Percentiles rank a stretch among this genome's conserved stretches.
Evolutionary conservation across 2,797 vertebrate genomes (phyloP).

Genomic region (Sarcoramphus papa): DNA sequence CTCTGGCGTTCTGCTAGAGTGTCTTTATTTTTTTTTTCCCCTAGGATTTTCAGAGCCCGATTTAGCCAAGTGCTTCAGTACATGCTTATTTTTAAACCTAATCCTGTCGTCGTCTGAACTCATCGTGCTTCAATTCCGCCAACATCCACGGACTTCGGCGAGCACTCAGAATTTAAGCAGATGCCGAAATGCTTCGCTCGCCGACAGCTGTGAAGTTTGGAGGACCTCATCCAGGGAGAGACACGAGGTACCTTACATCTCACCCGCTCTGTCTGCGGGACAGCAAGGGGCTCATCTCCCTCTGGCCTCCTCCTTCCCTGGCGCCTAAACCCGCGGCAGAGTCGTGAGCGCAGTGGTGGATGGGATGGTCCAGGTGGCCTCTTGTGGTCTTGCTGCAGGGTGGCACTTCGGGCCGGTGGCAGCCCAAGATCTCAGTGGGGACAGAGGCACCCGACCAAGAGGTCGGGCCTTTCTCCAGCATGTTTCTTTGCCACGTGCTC

Average conservation of each 20-base stretch:
- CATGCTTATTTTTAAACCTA: constrained; percentile 22
- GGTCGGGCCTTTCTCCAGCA: neutral
- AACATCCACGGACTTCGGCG: accelerated
- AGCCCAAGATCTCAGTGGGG: neutral
- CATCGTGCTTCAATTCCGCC: neutral
- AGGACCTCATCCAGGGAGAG: neutral
- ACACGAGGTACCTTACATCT: neutral
- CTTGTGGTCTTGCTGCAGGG: too few species aligned
- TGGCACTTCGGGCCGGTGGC: neutral
- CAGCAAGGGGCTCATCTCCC: neutral
- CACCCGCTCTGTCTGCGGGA: neutral
- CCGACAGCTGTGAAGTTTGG: neutral
- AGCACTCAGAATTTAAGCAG: accelerated
- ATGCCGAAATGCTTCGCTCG: neutral
- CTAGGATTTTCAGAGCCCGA: neutral
- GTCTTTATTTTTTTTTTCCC: neutral
- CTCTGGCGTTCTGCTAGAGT: neutral
- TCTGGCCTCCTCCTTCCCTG: neutral
- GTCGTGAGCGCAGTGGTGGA: neutral
- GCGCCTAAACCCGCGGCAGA: neutral
- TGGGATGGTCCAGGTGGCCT: neutral
- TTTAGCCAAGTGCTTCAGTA: neutral
- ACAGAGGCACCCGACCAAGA: accelerated
- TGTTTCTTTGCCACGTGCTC: neutral
- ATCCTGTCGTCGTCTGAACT: neutral